phyloP scores from a whole-genome alignment of 2,797 vertebrate species.

The Diplodus puntazzo region DNA sequence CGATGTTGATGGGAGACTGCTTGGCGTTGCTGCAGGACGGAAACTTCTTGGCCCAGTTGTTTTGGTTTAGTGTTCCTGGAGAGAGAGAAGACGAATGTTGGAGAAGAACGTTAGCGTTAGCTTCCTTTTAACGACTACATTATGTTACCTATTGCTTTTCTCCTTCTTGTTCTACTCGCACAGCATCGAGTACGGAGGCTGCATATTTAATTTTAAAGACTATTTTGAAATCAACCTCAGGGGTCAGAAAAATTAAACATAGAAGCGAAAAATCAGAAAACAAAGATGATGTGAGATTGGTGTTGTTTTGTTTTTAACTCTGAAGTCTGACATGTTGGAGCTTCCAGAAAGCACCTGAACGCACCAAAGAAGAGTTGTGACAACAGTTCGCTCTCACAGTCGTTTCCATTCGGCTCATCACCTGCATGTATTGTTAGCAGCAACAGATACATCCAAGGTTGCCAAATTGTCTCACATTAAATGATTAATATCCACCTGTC shows the following conservation, averaged over 20 bases:
- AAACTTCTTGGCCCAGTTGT: constrained; percentile 96
- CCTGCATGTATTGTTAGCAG: too few species aligned
- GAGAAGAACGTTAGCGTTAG: not conserved
- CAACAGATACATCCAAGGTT: too few species aligned
- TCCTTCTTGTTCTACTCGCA: too few species aligned
- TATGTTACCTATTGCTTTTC: too few species aligned
- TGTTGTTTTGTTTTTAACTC: not conserved
- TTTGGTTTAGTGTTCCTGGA: constrained; percentile 94
- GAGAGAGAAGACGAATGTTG: constrained; percentile 3
- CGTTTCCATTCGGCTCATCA: too few species aligned
- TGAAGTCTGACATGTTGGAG: not conserved
- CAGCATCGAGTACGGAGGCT: too few species aligned
- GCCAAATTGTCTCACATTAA: too few species aligned
- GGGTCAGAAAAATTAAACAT: not conserved
- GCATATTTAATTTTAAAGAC: too few species aligned
- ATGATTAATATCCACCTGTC: too few species aligned
- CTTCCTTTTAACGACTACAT: not conserved
- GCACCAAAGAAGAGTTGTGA: too few species aligned
- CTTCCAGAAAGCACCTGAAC: not conserved
- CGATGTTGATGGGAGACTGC: constrained; percentile 96
- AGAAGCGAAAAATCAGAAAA: not conserved
- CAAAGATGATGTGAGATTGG: not conserved
- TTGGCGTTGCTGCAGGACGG: constrained; percentile 95
- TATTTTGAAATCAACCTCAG: too few species aligned
- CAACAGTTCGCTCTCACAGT: too few species aligned